Evolutionary conservation across 2,888 invertebrate genomes (phyloP).

Genomic region (Aspidiotus rigidus): DNA sequence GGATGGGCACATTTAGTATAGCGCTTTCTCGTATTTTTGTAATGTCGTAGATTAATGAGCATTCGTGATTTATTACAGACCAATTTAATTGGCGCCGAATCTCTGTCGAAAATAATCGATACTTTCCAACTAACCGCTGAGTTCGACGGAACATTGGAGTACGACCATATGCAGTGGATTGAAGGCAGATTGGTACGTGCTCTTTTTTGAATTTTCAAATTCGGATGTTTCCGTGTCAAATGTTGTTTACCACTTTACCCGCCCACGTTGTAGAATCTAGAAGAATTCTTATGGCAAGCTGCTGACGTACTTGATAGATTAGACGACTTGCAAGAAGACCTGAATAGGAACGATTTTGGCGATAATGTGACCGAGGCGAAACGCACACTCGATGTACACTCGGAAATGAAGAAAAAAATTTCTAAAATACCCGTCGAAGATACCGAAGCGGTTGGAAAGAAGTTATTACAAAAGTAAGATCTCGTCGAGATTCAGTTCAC

Average conservation of each 20-base stretch:
- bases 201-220: background rate
- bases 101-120: constrained; percentile 86
- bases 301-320: constrained; percentile 84
- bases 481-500: too few species aligned
- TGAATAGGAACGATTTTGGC: constrained; percentile 86
- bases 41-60: background rate
- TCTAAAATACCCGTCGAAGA: constrained; percentile 89
- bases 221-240: background rate
- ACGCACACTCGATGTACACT: constrained; percentile 84
- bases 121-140: constrained; percentile 84
- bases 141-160: constrained; percentile 84
- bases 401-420: constrained; percentile 86
- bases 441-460: constrained; percentile 77
- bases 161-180: constrained; percentile 96
- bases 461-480: constrained; percentile 48
- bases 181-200: constrained; percentile 66
- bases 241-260: background rate
- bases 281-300: constrained; percentile 93
- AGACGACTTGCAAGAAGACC: constrained; percentile 86
- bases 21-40: background rate
- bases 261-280: constrained; percentile 56
- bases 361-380: constrained; percentile 89
- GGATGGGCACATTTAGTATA: background rate
- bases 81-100: constrained; percentile 91
- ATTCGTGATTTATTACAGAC: constrained; percentile 58